Conservation (phyloP, 2,888 invertebrate species). For the Pandemis cinnamomeana region DNA sequence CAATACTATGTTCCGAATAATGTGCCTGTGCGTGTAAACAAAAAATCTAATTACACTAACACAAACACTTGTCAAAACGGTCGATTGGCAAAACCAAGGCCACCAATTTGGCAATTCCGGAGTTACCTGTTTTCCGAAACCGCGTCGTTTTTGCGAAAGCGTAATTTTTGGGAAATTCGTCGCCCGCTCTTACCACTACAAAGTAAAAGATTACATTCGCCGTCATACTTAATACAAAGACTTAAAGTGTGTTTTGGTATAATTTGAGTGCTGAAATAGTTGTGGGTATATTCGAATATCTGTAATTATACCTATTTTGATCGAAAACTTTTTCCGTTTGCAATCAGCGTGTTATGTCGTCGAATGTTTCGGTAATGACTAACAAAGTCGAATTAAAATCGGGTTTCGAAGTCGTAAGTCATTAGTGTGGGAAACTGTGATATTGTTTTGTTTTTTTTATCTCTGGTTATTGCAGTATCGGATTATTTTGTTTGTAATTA, state of each 20-base stretch:
- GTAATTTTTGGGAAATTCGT: conserved; percentile 77
- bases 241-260: neutral
- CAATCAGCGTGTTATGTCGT: conserved; percentile 40
- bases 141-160: conserved; percentile 55
- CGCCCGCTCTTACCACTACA: conserved; percentile 19
- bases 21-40: neutral
- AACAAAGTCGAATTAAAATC: conserved; percentile 32
- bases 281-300: conserved; percentile 49
- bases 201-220: neutral
- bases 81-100: neutral
- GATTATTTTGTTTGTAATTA: neutral
- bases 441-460: neutral
- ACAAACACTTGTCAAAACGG: neutral
- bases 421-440: conserved; percentile 32
- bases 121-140: conserved; percentile 17
- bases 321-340: conserved; percentile 66
- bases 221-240: neutral
- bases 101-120: neutral
- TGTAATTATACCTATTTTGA: conserved; percentile 80
- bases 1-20: too few species aligned
- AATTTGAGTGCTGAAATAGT: neutral
- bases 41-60: neutral
- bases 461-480: neutral
- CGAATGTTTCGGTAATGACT: conserved; percentile 24
- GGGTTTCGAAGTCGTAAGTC: conserved; percentile 8